Base-by-base conservation (phyloP, 2,888 invertebrate species). In the Anthrax anthrax region DNA sequence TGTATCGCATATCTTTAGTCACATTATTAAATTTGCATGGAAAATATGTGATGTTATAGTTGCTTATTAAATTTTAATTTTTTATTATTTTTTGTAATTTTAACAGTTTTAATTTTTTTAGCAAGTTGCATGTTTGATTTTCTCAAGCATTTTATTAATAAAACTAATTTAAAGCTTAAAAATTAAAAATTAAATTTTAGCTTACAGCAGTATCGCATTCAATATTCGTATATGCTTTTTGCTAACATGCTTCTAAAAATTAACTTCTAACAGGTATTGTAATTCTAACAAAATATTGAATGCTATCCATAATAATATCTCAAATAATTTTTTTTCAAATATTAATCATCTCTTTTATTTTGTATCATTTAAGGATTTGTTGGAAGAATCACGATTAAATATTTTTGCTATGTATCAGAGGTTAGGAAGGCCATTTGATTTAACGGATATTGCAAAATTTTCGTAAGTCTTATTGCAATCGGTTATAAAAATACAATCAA, bases 331-430 rank as follows among this genome's bases (percentile, higher is more conserved):
- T n/a, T 36, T 19, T 19, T 18, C 34, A 39, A 42, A 36, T 2
- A 40, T 19, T 3, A 14, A 29, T 36, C 6, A 27, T 44, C 18
- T 17, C 29, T 43, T n/a, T 46, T 27, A 12, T 44, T 19, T 19
- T 19, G 5, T 45, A 18, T 37, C 23, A n/a, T 13, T 43, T 43
- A 59, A 67, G 67, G 67, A 67, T 50, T 52, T 58, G n/a, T 50
- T 64, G 40, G 67, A 68, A 53, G 67, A 67, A 50, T 62, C 63
- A 12, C 58, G 66, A 44, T 61, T 64, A 46, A 68, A 67, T 56
- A 55, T 68, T 3, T 65, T 68, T 51, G 65, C 66, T 45, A 67
- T 68, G 65, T 68, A 67, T 55, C 68, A 68, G 53, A 67, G 66
- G 54, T 63, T 68, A 46, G 62, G 65, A 49, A 64, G 65, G 38